Percentiles rank a stretch among this genome's conserved stretches.
Evolutionary conservation across 1,140 invertebrate genomes (phyloP).

Genomic region (Plodia interpunctella): DNA sequence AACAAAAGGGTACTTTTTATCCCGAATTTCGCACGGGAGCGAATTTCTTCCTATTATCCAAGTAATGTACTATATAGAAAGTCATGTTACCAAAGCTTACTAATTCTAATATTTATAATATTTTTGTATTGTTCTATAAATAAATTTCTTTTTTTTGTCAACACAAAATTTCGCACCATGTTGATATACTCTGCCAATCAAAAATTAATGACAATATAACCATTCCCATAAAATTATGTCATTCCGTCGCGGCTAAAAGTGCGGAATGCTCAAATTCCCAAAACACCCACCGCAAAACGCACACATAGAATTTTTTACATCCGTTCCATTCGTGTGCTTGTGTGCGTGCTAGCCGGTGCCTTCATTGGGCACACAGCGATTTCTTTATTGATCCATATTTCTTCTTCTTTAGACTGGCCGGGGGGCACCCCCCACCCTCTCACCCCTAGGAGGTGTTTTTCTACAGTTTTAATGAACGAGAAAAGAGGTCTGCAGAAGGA

Average conservation of each 20-base stretch:
- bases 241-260: neutral
- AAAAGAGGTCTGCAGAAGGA: constrained; percentile 49
- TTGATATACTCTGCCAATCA: no score
- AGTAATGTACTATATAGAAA: no score
- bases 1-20: no score
- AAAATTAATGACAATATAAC: no score
- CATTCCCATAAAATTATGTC: neutral
- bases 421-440: constrained; percentile 20
- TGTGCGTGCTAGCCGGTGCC: constrained; percentile 68
- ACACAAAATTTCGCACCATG: no score
- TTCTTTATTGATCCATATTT: constrained; percentile 78
- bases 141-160: no score
- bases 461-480: constrained; percentile 71
- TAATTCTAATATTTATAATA: no score
- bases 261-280: neutral
- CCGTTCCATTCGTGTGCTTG: constrained; percentile 14
- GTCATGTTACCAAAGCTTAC: no score
- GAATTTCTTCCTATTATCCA: no score
- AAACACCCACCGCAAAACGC: constrained; percentile 16
- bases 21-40: no score
- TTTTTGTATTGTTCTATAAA: no score
- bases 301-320: constrained; percentile 12
- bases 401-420: constrained; percentile 74
- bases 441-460: constrained; percentile 62
- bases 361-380: constrained; percentile 72